Evolutionary conservation across 2,113 vertebrate species (phyloP).

Genomic region (Oreochromis niloticus): DNA sequence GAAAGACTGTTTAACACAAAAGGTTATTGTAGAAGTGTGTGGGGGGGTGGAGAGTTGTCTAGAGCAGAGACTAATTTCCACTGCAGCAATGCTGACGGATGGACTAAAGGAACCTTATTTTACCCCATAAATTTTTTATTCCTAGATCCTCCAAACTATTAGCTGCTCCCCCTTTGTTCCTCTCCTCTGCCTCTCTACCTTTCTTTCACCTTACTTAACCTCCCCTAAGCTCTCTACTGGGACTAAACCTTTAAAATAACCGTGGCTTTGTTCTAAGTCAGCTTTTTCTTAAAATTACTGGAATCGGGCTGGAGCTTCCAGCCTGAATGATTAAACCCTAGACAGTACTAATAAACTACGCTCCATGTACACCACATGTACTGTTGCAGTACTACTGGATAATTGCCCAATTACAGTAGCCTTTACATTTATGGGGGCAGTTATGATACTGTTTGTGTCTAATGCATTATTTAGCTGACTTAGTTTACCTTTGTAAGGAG

Average conservation of each 20-base stretch:
- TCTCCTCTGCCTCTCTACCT: constrained; percentile 11
- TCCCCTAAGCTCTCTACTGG: constrained; percentile 35
- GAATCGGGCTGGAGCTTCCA: not conserved
- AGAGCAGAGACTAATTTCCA: constrained; percentile 43
- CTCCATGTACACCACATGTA: not conserved
- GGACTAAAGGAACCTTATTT: constrained; percentile 58
- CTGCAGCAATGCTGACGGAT: constrained; percentile 51
- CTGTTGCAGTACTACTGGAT: not conserved
- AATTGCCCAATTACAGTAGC: not conserved
- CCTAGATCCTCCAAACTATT: constrained; percentile 53
- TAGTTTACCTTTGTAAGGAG: not conserved
- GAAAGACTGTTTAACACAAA: not conserved
- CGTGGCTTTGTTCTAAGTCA: constrained; percentile 29
- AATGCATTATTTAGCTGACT: not conserved
- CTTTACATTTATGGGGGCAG: not conserved
- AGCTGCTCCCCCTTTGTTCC: constrained; percentile 51
- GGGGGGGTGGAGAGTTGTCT: constrained; percentile 12
- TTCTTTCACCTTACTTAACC: constrained; percentile 24
- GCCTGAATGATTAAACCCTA: not conserved
- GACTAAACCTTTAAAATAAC: constrained; percentile 25
- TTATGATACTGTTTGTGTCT: not conserved
- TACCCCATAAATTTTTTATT: constrained; percentile 59
- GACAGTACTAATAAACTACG: not conserved
- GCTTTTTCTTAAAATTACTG: constrained; percentile 6
- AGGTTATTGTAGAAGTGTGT: not conserved